Percentiles rank a stretch among this genome's conserved stretches.
Evolutionary conservation across 1,140 invertebrate species (phyloP).

Genomic region (Brachionus calyciflorus): DNA sequence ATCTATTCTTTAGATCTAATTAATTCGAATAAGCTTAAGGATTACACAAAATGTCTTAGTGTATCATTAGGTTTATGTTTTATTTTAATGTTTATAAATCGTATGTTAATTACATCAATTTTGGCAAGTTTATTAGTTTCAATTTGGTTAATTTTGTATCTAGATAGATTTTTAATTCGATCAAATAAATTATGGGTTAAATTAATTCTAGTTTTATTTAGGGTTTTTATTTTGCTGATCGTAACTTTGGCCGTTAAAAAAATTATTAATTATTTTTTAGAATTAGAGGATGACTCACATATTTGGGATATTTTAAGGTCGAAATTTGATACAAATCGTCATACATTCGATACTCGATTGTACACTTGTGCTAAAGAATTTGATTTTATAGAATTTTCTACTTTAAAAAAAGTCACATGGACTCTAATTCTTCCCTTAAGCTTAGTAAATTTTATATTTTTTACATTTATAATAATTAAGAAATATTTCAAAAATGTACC

Average conservation of each 20-base stretch:
- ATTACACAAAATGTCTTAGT: conserved; percentile 52
- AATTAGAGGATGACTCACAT: conserved; percentile 64
- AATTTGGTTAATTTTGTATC: conserved; percentile 55
- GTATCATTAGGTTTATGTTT: conserved; percentile 55
- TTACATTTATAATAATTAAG: conserved; percentile 51
- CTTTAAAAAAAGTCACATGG: conserved; percentile 48
- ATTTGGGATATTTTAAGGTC: conserved; percentile 73
- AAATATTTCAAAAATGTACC: conserved; percentile 9
- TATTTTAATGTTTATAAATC: conserved; percentile 66
- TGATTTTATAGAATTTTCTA: conserved; percentile 69
- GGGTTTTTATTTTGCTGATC: conserved; percentile 17
- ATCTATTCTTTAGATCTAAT: conserved; percentile 68
- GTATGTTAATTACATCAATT: conserved; percentile 70
- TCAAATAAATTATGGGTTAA: neutral
- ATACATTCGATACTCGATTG: conserved; percentile 68
- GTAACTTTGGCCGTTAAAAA: conserved; percentile 12
- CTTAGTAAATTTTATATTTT: conserved; percentile 49
- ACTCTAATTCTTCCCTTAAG: conserved; percentile 14
- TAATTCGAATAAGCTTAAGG: conserved; percentile 57
- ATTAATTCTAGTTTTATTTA: neutral
- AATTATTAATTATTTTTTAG: conserved; percentile 48
- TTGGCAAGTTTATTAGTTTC: conserved; percentile 62
- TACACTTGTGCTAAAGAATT: conserved; percentile 81
- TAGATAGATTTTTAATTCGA: neutral
- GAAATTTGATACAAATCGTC: conserved; percentile 66